These are phyloP conservation scores for Pogonocherus hispidulus DNA, from an alignment of 2,888 invertebrate genomes.

Conservation along the genomic window DNA sequence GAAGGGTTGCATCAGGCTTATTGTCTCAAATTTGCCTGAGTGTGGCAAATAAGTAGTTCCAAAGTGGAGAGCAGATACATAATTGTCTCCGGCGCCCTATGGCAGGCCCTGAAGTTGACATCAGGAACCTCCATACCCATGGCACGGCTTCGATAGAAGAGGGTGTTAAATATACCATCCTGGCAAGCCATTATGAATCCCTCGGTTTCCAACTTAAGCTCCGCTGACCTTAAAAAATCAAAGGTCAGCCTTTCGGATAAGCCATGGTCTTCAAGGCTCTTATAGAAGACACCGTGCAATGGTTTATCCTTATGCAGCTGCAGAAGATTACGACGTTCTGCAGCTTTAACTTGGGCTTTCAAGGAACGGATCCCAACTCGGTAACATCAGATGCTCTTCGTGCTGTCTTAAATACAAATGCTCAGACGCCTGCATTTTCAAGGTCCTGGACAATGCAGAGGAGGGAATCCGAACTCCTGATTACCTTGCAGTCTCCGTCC, in stretches of 20 bases:
- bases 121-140: conserved; percentile 9
- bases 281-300: conserved; percentile 10
- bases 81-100: too few species aligned
- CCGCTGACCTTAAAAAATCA: not conserved
- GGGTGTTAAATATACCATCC: conserved; percentile 11
- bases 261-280: not conserved
- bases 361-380: not conserved
- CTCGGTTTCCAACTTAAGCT: not conserved
- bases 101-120: not conserved
- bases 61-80: too few species aligned
- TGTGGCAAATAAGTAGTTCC: too few species aligned
- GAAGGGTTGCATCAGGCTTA: too few species aligned
- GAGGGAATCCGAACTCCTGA: not conserved
- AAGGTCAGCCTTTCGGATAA: not conserved
- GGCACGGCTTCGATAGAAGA: not conserved
- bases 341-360: conserved; percentile 2
- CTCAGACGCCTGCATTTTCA: not conserved
- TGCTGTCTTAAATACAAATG: conserved; percentile 11
- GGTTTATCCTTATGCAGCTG: conserved; percentile 10
- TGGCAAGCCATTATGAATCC: conserved; percentile 12
- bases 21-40: too few species aligned
- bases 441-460: conserved; percentile 3
- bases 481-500: not conserved
- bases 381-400: not conserved
- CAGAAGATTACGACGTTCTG: not conserved